These are phyloP conservation scores for Pipistrellus pipistrellus DNA, from an alignment of 2,797 vertebrate genomes.

Conservation along the genomic window DNA sequence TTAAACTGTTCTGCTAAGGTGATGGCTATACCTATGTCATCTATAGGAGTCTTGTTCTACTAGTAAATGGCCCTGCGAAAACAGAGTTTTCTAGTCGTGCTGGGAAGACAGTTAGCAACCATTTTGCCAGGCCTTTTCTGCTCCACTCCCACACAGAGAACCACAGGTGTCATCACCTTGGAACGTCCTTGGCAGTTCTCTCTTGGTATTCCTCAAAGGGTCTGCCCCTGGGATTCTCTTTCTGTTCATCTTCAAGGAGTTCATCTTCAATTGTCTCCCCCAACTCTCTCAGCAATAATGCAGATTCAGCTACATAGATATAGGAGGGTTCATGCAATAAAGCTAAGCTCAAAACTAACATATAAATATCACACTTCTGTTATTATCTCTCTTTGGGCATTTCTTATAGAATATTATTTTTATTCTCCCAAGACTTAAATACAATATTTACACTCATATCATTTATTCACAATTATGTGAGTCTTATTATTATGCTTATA, in stretches of 20 bases:
- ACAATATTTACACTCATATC: background rate
- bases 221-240: background rate
- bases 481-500: background rate
- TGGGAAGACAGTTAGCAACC: background rate
- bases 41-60: background rate
- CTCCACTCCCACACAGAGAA: background rate
- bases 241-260: background rate
- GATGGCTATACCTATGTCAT: background rate
- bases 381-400: background rate
- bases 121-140: background rate
- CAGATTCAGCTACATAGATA: background rate
- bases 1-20: background rate
- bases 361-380: background rate
- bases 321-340: background rate
- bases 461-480: conserved; percentile 28
- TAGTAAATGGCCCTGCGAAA: conserved; percentile 16
- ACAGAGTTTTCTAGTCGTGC: background rate
- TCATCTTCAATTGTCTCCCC: too few species aligned
- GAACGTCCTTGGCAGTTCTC: background rate
- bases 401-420: conserved; percentile 50
- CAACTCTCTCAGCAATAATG: background rate
- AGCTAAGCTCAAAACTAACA: background rate
- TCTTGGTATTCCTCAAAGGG: background rate
- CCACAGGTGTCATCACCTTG: background rate
- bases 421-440: conserved; percentile 31